phyloP scores from a whole-genome alignment of 2,888 invertebrate species.

The Drosophila niveifrons region DNA sequence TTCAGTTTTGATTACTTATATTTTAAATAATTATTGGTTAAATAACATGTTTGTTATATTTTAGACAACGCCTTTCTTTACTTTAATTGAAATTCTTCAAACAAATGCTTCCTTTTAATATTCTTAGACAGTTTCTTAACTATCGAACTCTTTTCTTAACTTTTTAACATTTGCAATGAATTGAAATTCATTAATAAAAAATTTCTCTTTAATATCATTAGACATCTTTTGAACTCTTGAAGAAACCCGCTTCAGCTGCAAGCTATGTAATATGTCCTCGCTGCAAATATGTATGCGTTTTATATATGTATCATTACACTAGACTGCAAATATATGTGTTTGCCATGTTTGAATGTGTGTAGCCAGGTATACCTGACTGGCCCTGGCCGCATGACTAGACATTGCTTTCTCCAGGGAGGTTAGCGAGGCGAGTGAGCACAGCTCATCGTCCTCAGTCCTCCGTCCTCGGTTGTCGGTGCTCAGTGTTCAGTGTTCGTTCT shows the following conservation, averaged over 20 bases:
- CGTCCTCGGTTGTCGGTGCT: neutral
- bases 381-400: conserved; percentile 69
- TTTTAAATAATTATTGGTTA: too few species aligned
- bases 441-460: conserved; percentile 14
- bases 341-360: neutral
- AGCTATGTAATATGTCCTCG: conserved; percentile 42
- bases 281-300: conserved; percentile 12
- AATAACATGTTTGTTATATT: too few species aligned
- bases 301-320: conserved; percentile 3
- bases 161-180: too few species aligned
- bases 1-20: too few species aligned
- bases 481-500: conserved; percentile 6
- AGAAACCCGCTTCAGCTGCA: conserved; percentile 18
- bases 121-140: too few species aligned
- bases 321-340: conserved; percentile 12
- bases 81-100: too few species aligned
- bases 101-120: too few species aligned
- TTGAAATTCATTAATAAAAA: neutral
- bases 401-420: conserved; percentile 57
- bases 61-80: too few species aligned
- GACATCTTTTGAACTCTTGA: conserved; percentile 19
- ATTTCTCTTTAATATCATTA: neutral
- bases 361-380: conserved; percentile 24
- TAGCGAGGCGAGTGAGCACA: conserved; percentile 27
- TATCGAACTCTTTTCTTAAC: too few species aligned